Base-by-base conservation (phyloP, 2,113 vertebrate species). In the Ictalurus furcatus region DNA sequence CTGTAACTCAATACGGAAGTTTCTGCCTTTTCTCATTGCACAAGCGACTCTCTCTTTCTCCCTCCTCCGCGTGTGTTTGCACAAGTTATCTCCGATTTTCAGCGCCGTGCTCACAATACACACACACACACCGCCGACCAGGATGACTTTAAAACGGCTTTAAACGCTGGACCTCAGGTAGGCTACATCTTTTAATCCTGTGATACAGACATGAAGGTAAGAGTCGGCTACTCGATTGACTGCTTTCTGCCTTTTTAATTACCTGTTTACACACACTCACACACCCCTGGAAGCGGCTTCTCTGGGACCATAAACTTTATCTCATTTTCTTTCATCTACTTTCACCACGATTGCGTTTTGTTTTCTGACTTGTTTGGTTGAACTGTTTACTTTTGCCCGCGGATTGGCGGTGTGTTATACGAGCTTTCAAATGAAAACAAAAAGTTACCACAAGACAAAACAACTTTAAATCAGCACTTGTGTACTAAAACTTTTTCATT, bases 161-260 rank as follows among this genome's bases (percentile, higher is more conserved):
- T 90, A 90, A 90, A 40, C 21, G 28, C 69, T 71, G 37, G 34
- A 84, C 13, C 9, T 80, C 74, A 90, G 88, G 90, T 90, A 78
- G 56, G 88, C 9, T 13, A 7, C 19, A 23, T 79, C 19, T 16
- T 79, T 52, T 89, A 37, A 28, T 71, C 52, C 48, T 19, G 44
- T 37, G 5, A 84, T n/a, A 48, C 4, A n/a, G 34, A 59, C 34
- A 76, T 78, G 34, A 61, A 56, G 48, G 67, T 5, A 56, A 37
- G 30, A 82, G 30, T 34, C 30, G 54, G 0, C 3, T 12, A 59
- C 58, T 23, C 54, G 11, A 69, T 63, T 69, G 16, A 48, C 16
- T 34, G 17, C 16, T n/a, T 52, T 34, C 40, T 85, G 25, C 6
- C 4, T 16, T 63, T 84, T 28, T 48, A 21, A 14, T 82, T 59